These are phyloP conservation scores for Heliconius sara DNA, from an alignment of 2,888 invertebrate genomes.

Conservation along the genomic window DNA sequence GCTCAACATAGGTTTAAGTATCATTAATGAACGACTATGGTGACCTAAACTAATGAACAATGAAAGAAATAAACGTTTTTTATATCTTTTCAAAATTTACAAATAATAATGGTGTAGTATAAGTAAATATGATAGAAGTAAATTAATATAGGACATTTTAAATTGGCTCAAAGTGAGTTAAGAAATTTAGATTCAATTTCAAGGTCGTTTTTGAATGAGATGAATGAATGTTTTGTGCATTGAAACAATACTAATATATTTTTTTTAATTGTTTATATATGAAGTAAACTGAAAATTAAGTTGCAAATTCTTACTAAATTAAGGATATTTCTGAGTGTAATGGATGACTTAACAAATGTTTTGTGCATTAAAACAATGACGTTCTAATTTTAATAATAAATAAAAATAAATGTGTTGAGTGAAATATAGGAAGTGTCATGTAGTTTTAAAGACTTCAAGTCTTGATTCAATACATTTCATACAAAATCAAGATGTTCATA, in stretches of 20 bases:
- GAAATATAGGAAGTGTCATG: not conserved
- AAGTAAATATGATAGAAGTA: slow-evolving; percentile 26
- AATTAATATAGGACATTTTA: slow-evolving; percentile 14
- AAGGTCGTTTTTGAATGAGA: not conserved
- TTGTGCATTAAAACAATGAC: not conserved
- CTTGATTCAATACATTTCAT: not conserved
- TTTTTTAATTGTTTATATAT: not conserved
- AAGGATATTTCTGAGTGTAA: not conserved
- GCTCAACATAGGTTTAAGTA: slow-evolving; percentile 67
- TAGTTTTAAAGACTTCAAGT: slow-evolving; percentile 2
- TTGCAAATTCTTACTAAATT: not conserved
- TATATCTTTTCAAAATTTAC: slow-evolving; percentile 36
- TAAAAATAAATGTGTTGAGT: not conserved
- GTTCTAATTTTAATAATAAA: not conserved
- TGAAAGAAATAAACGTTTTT: slow-evolving; percentile 33
- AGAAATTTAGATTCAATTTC: not conserved
- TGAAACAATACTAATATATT: not conserved
- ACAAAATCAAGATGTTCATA: slow-evolving; percentile 4
- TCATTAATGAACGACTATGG: not conserved
- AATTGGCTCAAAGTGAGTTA: slow-evolving; percentile 9
- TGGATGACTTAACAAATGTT: not conserved
- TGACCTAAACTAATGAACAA: slow-evolving; percentile 24
- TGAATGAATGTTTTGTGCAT: slow-evolving; percentile 2
- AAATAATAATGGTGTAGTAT: slow-evolving; percentile 34
- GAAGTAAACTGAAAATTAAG: no score